Evolutionary conservation across 1,140 invertebrate species (phyloP).

Genomic region (Trachelipus rathkii): DNA sequence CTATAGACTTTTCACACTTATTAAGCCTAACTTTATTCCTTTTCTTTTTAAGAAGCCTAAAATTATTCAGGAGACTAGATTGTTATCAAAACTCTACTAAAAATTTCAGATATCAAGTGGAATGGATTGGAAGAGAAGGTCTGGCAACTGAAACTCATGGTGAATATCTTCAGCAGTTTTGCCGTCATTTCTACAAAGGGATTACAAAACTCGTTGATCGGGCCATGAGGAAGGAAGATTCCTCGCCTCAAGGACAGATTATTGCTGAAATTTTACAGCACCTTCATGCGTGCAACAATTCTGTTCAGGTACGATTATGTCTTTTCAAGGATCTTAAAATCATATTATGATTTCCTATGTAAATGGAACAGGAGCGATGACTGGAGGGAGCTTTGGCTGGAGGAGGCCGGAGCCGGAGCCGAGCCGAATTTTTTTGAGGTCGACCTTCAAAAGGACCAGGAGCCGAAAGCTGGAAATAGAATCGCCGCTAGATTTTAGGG

Average conservation of each 20-base stretch:
- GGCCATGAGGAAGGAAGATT: constrained; percentile 92
- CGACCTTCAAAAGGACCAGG: no score
- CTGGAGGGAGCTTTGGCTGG: no score
- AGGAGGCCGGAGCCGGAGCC: no score
- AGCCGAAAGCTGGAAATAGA: no score
- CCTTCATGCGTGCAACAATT: constrained; percentile 92
- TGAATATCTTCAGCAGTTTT: constrained; percentile 93
- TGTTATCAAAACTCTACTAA: neutral
- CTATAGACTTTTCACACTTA: no score
- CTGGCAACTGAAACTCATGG: constrained; percentile 86
- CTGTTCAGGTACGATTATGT: constrained; percentile 64
- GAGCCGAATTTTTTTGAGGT: no score
- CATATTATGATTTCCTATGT: no score
- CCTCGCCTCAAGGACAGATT: constrained; percentile 85
- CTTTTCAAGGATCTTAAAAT: neutral
- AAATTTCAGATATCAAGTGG: constrained; percentile 76
- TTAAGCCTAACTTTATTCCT: no score
- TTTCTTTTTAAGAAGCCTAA: no score
- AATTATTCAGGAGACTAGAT: no score
- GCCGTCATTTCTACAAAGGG: constrained; percentile 89
- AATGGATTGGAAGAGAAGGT: constrained; percentile 94
- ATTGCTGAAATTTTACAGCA: constrained; percentile 95
- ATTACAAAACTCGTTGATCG: constrained; percentile 88
- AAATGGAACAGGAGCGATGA: no score
- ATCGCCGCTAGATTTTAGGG: no score